A percentile compares a stretch with the other conserved stretches of the same genome.
phyloP scores from a whole-genome alignment of 2,888 invertebrate species.

The Lordiphosa fenestrarum region DNA sequence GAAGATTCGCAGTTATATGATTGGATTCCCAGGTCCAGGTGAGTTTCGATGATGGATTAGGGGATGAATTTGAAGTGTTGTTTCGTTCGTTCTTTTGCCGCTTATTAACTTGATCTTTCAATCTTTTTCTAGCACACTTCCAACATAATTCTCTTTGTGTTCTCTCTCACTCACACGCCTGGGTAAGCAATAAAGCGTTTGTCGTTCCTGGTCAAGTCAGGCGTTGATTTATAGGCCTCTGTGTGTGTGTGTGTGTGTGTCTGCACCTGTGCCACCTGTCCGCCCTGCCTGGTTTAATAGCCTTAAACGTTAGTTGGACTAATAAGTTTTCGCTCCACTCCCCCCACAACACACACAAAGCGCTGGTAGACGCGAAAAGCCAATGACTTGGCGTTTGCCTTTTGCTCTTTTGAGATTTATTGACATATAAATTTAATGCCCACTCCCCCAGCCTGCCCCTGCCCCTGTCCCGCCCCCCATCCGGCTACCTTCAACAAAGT shows the following conservation, averaged over 20 bases:
- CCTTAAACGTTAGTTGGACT: constrained; percentile 41
- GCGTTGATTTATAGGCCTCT: constrained; percentile 55
- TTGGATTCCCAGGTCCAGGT: no score
- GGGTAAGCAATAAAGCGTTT: constrained; percentile 39
- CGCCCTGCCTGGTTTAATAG: constrained; percentile 32
- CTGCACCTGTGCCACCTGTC: constrained; percentile 5
- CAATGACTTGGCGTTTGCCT: constrained; percentile 61
- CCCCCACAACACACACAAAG: no score
- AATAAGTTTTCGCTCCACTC: constrained; percentile 47
- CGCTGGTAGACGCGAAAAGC: constrained; percentile 23
- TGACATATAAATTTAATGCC: constrained; percentile 71
- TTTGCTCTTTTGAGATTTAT: constrained; percentile 64
- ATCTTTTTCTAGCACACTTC: constrained; percentile 23
- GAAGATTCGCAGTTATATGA: no score
- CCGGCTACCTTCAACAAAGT: constrained; percentile 40
- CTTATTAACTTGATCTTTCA: constrained; percentile 24
- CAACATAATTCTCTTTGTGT: neutral
- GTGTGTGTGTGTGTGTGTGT: constrained; percentile 34
- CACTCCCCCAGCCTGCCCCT: neutral
- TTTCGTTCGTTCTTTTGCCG: no score
- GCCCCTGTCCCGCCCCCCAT: neutral
- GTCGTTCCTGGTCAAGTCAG: constrained; percentile 31
- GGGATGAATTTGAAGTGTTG: no score
- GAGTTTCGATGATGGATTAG: no score
- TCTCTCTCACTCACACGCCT: no score